Evolutionary conservation across 1,140 invertebrate genomes (phyloP), one percentile per base, ranked within the genome.

Genomic region (Halictus rubicundus): DNA sequence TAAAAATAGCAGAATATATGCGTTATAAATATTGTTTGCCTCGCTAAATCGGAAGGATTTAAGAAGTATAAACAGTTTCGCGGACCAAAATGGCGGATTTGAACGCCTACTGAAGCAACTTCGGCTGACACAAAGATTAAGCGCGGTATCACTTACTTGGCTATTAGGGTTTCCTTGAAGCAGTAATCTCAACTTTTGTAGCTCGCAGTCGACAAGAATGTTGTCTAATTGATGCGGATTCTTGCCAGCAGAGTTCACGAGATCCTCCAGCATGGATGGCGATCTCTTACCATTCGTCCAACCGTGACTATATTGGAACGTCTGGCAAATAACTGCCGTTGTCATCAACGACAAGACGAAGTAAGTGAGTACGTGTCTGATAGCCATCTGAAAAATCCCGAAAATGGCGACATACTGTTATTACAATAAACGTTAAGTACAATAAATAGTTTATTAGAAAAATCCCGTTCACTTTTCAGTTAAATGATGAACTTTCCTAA

Each of bases 281-380:
- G 32, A 84, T 37, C 82, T 72, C 79, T 96, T 96, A 6, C 96
- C 95, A 87, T 96, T 96, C 49, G 95, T 96, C 96, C 96, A 96
- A n/a, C 96, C 96, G 0, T 94, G 91, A 52, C 95, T 96, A 88
- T 96, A 96, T 84, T 96, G 95, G 90, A 96, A 96, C 0, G 95
- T 96, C 90, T 96, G 96, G 7, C 93, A 93, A 0, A 92, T 23
- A 75, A 88, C 90, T 87, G 84, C 83, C 6, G 68, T 84, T 52
- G 88, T 69, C 27, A 79, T 61, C 60, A 81, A n/a, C 57, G 81
- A 87, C 25, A 90, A 46, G 32, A 89, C 64, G 72, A 87, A 12
- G 49, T 84, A 27, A 23, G 52, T 42, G 6, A 71, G 68, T 10
- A 54, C 21, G 12, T 10, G 52, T 37, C 19, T 23, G 80, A 21